These are phyloP conservation scores for Dreissena rostriformis DNA, from an alignment of 1,140 invertebrate species.

Conservation along the genomic window DNA sequence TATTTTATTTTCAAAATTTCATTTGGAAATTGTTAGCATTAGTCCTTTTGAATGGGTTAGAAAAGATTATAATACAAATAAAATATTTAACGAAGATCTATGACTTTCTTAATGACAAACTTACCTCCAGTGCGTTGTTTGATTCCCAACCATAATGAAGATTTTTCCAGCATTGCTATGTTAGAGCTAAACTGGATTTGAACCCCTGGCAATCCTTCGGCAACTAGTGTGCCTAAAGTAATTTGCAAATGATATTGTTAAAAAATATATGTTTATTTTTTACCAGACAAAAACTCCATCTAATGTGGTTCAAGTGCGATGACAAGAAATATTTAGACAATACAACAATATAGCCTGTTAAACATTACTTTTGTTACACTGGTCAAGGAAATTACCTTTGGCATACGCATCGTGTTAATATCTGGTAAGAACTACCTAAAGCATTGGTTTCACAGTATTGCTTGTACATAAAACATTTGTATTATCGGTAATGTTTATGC, in stretches of 20 bases:
- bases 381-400: neutral
- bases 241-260: neutral
- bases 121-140: constrained; percentile 10
- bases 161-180: neutral
- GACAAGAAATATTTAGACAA: neutral
- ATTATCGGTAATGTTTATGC: neutral
- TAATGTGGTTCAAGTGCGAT: neutral
- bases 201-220: neutral
- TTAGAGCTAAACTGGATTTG: neutral
- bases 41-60: too few relatives aligned
- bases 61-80: neutral
- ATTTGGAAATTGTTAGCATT: neutral
- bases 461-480: neutral
- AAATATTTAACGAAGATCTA: neutral
- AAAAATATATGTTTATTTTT: neutral
- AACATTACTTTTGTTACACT: neutral
- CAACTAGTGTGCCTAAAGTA: neutral
- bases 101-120: too few relatives aligned
- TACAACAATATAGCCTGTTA: too few relatives aligned
- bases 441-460: neutral
- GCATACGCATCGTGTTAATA: neutral
- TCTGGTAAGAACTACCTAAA: neutral
- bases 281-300: neutral
- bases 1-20: neutral
- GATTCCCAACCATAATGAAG: constrained; percentile 7